A percentile compares a stretch with the other conserved stretches of the same genome.
These are phyloP conservation scores for Lycocerus yunnanus DNA, from an alignment of 2,888 invertebrate species.

Conservation along the genomic window DNA sequence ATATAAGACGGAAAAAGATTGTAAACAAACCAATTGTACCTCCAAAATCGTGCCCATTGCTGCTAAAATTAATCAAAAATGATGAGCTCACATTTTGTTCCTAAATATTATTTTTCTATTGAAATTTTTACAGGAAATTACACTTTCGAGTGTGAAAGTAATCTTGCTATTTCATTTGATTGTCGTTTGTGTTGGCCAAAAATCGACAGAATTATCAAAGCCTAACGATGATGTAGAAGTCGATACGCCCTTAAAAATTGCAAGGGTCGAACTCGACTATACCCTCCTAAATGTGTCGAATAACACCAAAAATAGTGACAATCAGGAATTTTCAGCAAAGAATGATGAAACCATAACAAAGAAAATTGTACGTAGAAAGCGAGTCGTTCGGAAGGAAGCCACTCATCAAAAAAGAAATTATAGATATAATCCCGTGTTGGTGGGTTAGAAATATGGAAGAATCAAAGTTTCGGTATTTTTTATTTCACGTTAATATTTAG, in stretches of 20 bases:
- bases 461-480: background rate
- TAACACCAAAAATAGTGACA: background rate
- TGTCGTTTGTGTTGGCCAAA: background rate
- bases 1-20: background rate
- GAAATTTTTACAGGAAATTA: background rate
- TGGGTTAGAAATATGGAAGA: background rate
- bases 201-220: background rate
- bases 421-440: conserved; percentile 11
- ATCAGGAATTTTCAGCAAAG: background rate
- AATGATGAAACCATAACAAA: background rate
- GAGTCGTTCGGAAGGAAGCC: background rate
- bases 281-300: background rate
- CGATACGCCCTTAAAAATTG: background rate
- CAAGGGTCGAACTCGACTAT: background rate
- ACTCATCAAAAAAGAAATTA: conserved; percentile 7
- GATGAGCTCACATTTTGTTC: background rate
- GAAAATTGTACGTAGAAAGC: background rate
- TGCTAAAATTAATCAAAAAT: background rate
- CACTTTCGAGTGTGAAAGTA: background rate
- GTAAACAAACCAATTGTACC: background rate
- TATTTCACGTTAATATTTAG: background rate
- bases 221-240: background rate
- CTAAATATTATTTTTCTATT: background rate
- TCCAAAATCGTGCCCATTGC: background rate
- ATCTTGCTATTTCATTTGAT: background rate